phyloP scores from a whole-genome alignment of 92 coral and sea anemone genomes.

The Epizoanthus rinbou region DNA sequence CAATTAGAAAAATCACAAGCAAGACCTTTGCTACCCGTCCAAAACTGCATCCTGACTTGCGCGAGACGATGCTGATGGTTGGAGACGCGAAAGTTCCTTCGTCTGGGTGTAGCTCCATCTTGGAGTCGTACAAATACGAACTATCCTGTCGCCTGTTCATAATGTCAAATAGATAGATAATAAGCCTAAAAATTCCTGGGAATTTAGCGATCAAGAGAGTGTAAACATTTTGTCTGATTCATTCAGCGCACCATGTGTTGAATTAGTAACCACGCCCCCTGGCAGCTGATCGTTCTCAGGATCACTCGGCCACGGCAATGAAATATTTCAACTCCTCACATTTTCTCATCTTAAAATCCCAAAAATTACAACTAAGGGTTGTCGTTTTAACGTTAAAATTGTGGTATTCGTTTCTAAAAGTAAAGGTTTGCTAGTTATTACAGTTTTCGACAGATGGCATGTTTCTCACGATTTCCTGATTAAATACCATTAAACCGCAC shows the following conservation, averaged over 20 bases:
- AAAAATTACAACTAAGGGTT: neutral
- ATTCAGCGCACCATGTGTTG: conserved; percentile 20
- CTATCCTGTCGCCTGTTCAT: conserved; percentile 57
- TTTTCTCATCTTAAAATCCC: neutral
- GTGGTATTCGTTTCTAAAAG: neutral
- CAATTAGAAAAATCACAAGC: conserved; percentile 58
- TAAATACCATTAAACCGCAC: neutral
- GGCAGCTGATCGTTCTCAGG: conserved; percentile 44
- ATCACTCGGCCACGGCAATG: neutral
- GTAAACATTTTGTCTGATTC: neutral
- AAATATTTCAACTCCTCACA: neutral
- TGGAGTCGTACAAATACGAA: conserved; percentile 75
- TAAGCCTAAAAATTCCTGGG: conserved; percentile 25
- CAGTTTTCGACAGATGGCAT: neutral
- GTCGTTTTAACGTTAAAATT: neutral
- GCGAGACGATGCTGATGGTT: conserved; percentile 30
- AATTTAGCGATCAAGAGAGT: conserved; percentile 30
- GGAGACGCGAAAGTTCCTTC: conserved; percentile 78
- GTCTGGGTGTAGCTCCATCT: conserved; percentile 85
- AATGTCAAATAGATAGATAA: conserved; percentile 36
- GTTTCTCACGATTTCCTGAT: neutral
- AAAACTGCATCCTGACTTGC: conserved; percentile 38
- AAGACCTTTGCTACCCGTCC: conserved; percentile 47
- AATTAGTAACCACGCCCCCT: conserved; percentile 42
- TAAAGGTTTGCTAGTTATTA: neutral